These are phyloP conservation scores for Drosophila oshimai DNA, from an alignment of 1,140 invertebrate species.

Conservation along the genomic window DNA sequence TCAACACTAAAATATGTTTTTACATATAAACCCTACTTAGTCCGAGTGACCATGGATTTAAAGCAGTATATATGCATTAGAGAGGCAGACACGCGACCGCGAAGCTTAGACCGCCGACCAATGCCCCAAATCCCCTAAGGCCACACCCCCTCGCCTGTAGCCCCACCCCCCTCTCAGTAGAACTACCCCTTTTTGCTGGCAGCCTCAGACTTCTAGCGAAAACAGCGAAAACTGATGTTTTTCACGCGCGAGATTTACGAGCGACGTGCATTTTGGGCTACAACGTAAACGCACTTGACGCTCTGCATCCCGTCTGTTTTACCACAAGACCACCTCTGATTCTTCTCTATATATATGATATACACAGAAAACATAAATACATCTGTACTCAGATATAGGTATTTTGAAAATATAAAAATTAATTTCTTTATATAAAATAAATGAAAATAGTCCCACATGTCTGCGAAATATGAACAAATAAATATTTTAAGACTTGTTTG, in stretches of 20 bases:
- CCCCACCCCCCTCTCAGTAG: not conserved
- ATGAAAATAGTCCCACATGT: too few species aligned
- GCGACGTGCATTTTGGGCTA: constrained; percentile 65
- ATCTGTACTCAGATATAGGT: too few species aligned
- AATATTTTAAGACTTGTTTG: too few species aligned
- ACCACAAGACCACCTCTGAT: not conserved
- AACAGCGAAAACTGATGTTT: constrained; percentile 69
- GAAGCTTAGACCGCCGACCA: constrained; percentile 20
- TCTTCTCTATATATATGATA: not conserved
- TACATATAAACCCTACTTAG: constrained; percentile 2
- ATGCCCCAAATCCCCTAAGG: not conserved
- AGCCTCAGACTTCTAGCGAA: constrained; percentile 36
- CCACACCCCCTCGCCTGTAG: not conserved
- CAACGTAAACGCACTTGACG: constrained; percentile 71
- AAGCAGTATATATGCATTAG: constrained; percentile 16
- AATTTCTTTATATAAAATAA: too few species aligned
- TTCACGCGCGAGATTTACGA: constrained; percentile 77
- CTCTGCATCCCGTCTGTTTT: not conserved
- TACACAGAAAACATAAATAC: too few species aligned
- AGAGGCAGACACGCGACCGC: constrained; percentile 31
- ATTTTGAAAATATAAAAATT: too few species aligned
- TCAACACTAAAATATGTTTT: not conserved
- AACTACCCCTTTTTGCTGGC: constrained; percentile 7
- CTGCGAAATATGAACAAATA: too few species aligned
- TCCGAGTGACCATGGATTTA: constrained; percentile 8